Percentiles rank a stretch among this genome's conserved stretches.
Evolutionary conservation across 2,888 invertebrate genomes (phyloP).

Genomic region (Metalampra italica): DNA sequence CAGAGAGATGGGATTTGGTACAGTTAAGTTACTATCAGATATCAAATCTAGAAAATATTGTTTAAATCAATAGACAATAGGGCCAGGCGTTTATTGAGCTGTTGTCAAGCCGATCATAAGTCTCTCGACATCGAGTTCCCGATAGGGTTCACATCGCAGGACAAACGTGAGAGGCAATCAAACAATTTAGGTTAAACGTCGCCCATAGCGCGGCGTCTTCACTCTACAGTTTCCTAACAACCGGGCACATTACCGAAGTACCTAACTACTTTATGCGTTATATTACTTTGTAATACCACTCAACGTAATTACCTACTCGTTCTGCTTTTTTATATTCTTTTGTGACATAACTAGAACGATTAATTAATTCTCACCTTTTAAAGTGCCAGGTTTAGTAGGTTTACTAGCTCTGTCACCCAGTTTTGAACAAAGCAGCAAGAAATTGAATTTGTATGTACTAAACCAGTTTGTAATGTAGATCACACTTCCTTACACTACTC

Average conservation of each 20-base stretch:
- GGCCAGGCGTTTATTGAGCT: too few relatives aligned
- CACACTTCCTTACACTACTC: too few relatives aligned
- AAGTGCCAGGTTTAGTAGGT: constrained; percentile 2
- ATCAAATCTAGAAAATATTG: too few relatives aligned
- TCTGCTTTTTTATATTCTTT: too few relatives aligned
- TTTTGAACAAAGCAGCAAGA: constrained; percentile 1
- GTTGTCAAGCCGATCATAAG: constrained; percentile 25
- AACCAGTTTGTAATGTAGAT: too few relatives aligned
- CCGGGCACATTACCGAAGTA: constrained; percentile 3
- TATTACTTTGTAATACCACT: too few relatives aligned
- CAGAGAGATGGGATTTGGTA: too few relatives aligned
- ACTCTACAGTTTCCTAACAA: constrained; percentile 30
- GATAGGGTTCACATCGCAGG: constrained; percentile 31
- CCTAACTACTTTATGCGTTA: too few relatives aligned
- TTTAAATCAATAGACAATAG: too few relatives aligned
- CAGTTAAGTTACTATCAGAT: too few relatives aligned
- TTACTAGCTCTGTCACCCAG: constrained; percentile 4
- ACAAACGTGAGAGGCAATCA: constrained; percentile 56
- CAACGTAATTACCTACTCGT: too few relatives aligned
- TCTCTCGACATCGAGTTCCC: constrained; percentile 31
- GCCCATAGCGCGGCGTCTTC: constrained; percentile 26
- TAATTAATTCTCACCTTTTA: constrained; percentile 1
- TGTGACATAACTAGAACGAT: neutral
- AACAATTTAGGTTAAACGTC: constrained; percentile 65
- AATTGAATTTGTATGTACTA: too few relatives aligned